Percentiles rank a stretch among this genome's conserved stretches.
phyloP scores from a whole-genome alignment of 2,113 vertebrate genomes.

The Ochotona princeps region DNA sequence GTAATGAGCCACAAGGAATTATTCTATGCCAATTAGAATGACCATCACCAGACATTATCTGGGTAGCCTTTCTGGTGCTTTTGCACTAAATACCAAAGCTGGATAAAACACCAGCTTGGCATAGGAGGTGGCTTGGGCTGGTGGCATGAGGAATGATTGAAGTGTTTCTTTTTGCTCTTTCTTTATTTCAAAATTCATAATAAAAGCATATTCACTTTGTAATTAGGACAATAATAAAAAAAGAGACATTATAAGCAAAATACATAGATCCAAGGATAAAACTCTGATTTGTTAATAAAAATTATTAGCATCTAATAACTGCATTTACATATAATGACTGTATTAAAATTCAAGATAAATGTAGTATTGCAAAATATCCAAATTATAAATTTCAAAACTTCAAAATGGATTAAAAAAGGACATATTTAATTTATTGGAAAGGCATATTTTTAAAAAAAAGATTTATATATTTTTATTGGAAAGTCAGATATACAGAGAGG shows the following conservation, averaged over 20 bases:
- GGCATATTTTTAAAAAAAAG: too few species aligned
- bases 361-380: not conserved
- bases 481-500: too few species aligned
- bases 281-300: constrained; percentile 2
- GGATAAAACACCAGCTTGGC: not conserved
- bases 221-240: constrained; percentile 34
- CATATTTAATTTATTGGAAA: too few species aligned
- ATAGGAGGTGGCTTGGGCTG: not conserved
- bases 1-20: not conserved
- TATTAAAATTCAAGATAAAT: constrained; percentile 43
- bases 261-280: not conserved
- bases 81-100: not conserved
- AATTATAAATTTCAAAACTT: constrained; percentile 25
- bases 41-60: not conserved
- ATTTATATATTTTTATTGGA: too few species aligned
- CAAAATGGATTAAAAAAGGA: too few species aligned
- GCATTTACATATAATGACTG: not conserved
- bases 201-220: not conserved
- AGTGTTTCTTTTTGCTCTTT: not conserved
- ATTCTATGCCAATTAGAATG: not conserved
- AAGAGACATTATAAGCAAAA: constrained; percentile 10
- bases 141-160: not conserved
- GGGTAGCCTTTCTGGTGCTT: not conserved
- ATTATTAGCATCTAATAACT: constrained; percentile 21
- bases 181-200: not conserved